Evolutionary conservation across 2,797 vertebrate species (phyloP).

Genomic region (Scleropages formosus): DNA sequence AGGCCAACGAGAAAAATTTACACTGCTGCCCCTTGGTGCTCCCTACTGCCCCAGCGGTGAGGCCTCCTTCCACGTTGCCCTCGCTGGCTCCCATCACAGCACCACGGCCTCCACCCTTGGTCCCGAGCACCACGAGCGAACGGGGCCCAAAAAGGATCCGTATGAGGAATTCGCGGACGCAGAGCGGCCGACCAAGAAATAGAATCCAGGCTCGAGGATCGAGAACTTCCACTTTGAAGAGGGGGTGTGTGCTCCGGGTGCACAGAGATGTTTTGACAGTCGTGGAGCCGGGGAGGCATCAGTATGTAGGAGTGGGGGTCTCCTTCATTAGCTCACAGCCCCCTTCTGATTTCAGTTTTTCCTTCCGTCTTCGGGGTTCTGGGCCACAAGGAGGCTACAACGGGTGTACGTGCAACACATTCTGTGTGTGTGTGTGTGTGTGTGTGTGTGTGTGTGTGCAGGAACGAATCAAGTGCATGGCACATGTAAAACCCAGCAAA

Average conservation of each 20-base stretch:
- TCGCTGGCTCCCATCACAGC: neutral
- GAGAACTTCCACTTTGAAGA: conserved; percentile 71
- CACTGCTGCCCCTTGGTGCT: too few relatives aligned
- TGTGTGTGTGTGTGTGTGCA: neutral
- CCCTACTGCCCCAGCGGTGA: neutral
- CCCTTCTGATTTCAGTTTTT: conserved; percentile 30
- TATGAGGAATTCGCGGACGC: conserved; percentile 66
- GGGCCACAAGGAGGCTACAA: conserved; percentile 19
- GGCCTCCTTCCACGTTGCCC: neutral
- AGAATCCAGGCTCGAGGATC: conserved; percentile 52
- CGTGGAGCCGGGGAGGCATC: conserved; percentile 36
- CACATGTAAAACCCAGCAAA: conserved; percentile 8
- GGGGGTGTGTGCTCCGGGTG: conserved; percentile 60
- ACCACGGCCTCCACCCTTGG: conserved; percentile 51
- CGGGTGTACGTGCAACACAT: conserved; percentile 7
- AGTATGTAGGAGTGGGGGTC: conserved; percentile 29
- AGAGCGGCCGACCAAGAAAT: conserved; percentile 57
- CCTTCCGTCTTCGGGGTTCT: conserved; percentile 14
- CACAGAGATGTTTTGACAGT: conserved; percentile 56
- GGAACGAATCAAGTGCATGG: conserved; percentile 8
- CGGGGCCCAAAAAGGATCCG: conserved; percentile 71
- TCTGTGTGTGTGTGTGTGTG: neutral
- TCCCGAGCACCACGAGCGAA: conserved; percentile 71
- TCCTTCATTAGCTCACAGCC: conserved; percentile 36
- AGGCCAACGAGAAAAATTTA: too few relatives aligned